Base-by-base conservation (phyloP, 2,888 invertebrate species). In the Muschampia plurimacula region DNA sequence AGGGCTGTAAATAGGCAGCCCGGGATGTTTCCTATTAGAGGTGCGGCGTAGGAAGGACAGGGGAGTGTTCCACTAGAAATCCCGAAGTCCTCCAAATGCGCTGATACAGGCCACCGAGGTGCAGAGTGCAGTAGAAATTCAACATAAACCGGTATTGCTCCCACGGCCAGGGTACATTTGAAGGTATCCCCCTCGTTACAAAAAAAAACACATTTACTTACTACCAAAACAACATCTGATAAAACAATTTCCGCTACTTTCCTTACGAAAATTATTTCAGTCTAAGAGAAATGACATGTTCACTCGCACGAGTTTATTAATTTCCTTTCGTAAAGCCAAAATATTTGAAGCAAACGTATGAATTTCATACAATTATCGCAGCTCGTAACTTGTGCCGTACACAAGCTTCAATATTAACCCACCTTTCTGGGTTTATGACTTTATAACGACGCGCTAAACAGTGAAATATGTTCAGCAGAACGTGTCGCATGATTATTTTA, bases 401-500 rank as follows among this genome's bases (percentile, higher is more conserved):
- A 12, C 73, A 78, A 79, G 79, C 81, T 83, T 83, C 81, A 78
- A 77, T 80, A 79, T 81, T 78, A 82, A 79, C 78, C 74, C 79
- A 82, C 82, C 84, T 91, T 92, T 91, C 85, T 90, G 86, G 93
- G 92, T 92, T 93, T 93, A 93, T 85, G 90, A 86, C 88, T 89
- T 89, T 88, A 89, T 89, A 93, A 92, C 84, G 87, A 89, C 90
- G 86, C 86, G 90, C 86, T 88, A 89, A 90, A 84, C 86, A 80
- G 82, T 88, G 84, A 89, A 89, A 85, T 89, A 86, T 88, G 86
- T 82, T 82, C 81, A 80, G 83, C 77, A 66, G 75, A 77, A 81
- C 77, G 77, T 79, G 79, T 79, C 76, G 78, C 77, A 77, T 76
- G 77, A 80, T 80, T 80, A 77, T 76, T 79, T 79, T 74, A 78